Conservation (phyloP, 2,113 vertebrate genomes). For the Poeciliopsis occidentalis region DNA sequence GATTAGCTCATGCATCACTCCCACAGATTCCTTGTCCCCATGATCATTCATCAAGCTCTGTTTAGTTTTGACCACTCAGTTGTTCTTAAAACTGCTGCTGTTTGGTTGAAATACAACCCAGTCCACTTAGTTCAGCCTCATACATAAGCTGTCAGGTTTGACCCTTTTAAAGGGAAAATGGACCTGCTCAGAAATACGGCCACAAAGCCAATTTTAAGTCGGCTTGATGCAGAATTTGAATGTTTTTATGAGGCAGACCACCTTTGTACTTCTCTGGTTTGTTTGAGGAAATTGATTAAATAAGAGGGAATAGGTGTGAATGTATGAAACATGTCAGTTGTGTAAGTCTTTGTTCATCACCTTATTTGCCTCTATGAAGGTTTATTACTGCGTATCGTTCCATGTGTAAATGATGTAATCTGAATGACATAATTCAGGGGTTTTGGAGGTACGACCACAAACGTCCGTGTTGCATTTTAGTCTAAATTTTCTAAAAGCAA, state of each 20-base stretch:
- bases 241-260: neutral
- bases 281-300: too few species aligned
- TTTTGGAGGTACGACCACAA: too few species aligned
- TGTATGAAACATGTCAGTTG: too few species aligned
- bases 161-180: slow-evolving; percentile 6
- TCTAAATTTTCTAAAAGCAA: too few species aligned
- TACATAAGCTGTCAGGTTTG: slow-evolving; percentile 31
- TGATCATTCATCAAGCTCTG: slow-evolving; percentile 42
- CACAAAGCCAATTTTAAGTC: too few species aligned
- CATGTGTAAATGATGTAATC: too few species aligned
- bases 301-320: too few species aligned
- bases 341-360: too few species aligned
- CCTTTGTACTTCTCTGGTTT: neutral
- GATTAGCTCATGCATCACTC: slow-evolving; percentile 68
- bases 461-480: too few species aligned
- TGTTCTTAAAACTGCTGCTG: slow-evolving; percentile 5
- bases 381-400: too few species aligned
- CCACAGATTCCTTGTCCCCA: slow-evolving; percentile 42
- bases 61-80: slow-evolving; percentile 8
- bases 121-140: slow-evolving; percentile 14
- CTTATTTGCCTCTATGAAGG: too few species aligned
- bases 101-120: slow-evolving; percentile 16
- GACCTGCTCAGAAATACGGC: neutral
- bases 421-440: too few species aligned
- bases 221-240: neutral